Evolutionary conservation across 92 coral and sea anemone genomes (phyloP).

Genomic region (Phenganax marumi): DNA sequence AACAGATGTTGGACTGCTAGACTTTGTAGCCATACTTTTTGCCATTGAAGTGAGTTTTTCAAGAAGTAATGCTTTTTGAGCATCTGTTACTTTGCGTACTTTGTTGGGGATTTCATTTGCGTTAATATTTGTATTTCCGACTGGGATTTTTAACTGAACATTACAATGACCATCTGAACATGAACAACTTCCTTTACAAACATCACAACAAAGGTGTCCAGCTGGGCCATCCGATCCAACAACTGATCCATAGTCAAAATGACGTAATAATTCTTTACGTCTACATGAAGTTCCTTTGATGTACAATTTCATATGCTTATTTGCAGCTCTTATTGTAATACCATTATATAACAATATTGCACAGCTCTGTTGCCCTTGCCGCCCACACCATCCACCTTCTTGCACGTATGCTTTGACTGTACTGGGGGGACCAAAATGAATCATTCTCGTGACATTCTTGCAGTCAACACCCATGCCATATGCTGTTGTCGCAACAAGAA

Average conservation of each 20-base stretch:
- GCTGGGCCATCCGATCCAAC: too few relatives aligned
- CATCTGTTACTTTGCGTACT: neutral
- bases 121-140: too few relatives aligned
- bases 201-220: conserved; percentile 43
- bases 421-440: neutral
- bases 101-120: conserved; percentile 39
- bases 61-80: conserved; percentile 4
- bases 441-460: conserved; percentile 8
- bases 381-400: neutral
- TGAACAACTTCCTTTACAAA: conserved; percentile 39
- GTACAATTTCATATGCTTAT: too few relatives aligned
- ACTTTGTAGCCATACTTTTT: conserved; percentile 5
- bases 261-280: too few relatives aligned
- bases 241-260: too few relatives aligned
- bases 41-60: conserved; percentile 5
- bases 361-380: conserved; percentile 3
- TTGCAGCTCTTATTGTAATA: too few relatives aligned
- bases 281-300: too few relatives aligned
- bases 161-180: conserved; percentile 42
- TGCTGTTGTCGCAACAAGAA: neutral
- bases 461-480: conserved; percentile 13
- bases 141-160: too few relatives aligned
- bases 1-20: conserved; percentile 4
- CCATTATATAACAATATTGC: too few relatives aligned
- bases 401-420: conserved; percentile 2